Base-by-base conservation (phyloP, 2,797 vertebrate genomes). In the Passerculus sandwichensis region DNA sequence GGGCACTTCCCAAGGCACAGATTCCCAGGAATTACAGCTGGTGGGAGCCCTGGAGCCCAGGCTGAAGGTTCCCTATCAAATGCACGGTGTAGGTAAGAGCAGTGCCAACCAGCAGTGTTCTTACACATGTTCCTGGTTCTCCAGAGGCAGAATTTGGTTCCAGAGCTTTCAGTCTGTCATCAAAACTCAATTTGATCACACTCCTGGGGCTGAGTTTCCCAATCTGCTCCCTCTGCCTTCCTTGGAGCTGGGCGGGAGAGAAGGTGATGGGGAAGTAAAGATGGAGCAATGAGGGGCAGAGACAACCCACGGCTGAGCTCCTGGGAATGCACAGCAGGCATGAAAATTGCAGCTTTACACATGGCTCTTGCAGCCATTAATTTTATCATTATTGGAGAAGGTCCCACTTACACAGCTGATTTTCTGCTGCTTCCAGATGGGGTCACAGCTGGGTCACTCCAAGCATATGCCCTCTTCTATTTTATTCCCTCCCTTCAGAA, bases 371-470 rank as follows among this genome's bases (percentile, higher is more conserved):
- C 3, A 10, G 21, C 44, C 83, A 59, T 85, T 51, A 8, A 38
- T 84, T 85, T 71, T 51, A 40, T 84, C 75, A 30, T 50, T 69
- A 8, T 18, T 80, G 82, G 30, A 81, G 36, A 75, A 83, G 40
- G 59, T 65, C 87, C 71, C 73, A 38, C 17, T 9, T 3, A 16
- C 34, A n/a, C 25, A 59, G 85, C 51, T 84, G 85, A 82, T 84
- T 54, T 88, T 44, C 70, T 95, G 76, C 85, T 75, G 71, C 84
- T 88, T 91, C 89, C 89, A 76, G 56, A 44, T n/a, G 47, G 85
- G 75, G 70, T 94, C 85, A 78, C 45, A 62, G 89, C 89, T 72
- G n/a, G 79, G 87, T 91, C 94, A 72, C 65, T 88, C 69, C 27
- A 13, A 79, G 75, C 75, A 40, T 51, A 17, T 64, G 44, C 50